Evolutionary conservation across 1,140 invertebrate genomes (phyloP).

Genomic region (Oryzaephilus surinamensis): DNA sequence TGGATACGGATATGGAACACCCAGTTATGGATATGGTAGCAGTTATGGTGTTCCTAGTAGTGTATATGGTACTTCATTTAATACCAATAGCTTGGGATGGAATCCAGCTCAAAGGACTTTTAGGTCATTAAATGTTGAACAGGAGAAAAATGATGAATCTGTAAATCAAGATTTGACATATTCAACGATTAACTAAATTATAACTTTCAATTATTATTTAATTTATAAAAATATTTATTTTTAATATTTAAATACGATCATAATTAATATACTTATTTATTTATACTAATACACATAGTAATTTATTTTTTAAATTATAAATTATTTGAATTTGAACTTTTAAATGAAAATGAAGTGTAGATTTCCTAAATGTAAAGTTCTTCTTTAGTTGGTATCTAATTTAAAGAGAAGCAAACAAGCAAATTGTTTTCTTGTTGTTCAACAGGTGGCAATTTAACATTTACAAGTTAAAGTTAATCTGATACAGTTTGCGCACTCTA

Average conservation of each 20-base stretch:
- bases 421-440: too few relatives aligned
- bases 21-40: not conserved
- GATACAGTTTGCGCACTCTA: too few relatives aligned
- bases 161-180: constrained; percentile 4
- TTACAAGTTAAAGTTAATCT: too few relatives aligned
- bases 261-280: too few relatives aligned
- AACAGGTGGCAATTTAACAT: too few relatives aligned
- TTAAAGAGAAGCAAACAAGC: too few relatives aligned
- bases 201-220: constrained; percentile 12
- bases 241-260: constrained; percentile 1
- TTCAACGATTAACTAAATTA: not conserved
- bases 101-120: constrained; percentile 15
- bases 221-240: constrained; percentile 9
- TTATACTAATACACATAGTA: not conserved
- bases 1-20: constrained; percentile 4
- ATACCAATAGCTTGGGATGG: constrained; percentile 17
- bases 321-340: too few relatives aligned
- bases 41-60: too few relatives aligned
- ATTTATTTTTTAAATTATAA: not conserved
- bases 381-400: too few relatives aligned
- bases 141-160: constrained; percentile 1
- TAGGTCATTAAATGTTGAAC: constrained; percentile 7
- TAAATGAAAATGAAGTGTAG: too few relatives aligned
- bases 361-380: too few relatives aligned
- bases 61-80: constrained; percentile 17